Evolutionary conservation across 2,113 vertebrate genomes (phyloP), one percentile per base, ranked within the genome.

Genomic region (Atlantisia rogersi): DNA sequence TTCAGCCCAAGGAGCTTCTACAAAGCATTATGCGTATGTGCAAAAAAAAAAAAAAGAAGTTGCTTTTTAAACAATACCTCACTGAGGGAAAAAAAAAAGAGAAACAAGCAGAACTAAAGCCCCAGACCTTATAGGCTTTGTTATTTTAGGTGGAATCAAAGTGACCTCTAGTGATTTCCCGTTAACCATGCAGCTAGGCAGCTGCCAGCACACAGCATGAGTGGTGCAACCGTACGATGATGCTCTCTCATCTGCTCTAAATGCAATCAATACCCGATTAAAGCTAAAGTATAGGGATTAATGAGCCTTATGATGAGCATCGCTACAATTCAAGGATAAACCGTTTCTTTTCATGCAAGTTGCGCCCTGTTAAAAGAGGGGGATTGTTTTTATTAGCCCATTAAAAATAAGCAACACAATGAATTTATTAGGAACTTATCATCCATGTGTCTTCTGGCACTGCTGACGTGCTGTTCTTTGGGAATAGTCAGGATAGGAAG

Each of bases 151-250:
- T 96, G 97, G 97, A 96, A 97, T 90, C 46, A 59, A 95, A 79
- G 97, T 96, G 97, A 97, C 97, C 97, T 97, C 98, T 98, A 97
- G 97, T 96, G 98, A 96, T 88, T 88, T 52, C 25, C 64, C 3
- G 7, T 9, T 55, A 95, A 37, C 50, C 25, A 0, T 96, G 91
- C 97, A 95, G 87, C 94, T 76, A 11, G 0, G 67, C 81, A 70
- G 81, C 73, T 1, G 2, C 50, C 56, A 44, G 55, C 32, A 4
- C 55, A 11, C 52, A 82, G 79, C 35, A 29, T 3, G 3, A 7
- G 16, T 6, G 22, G 6, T 73, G 68, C 70, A 13, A 46, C 44
- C 17, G 44, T 46, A 46, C 44, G 44, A 46, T 46, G 4, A 35
- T 24, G n/a, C 77, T 71, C 67, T 64, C 63, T 80, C 88, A 42